Conservation (phyloP, 1,140 invertebrate genomes). For the Leguminivora glycinivorella region DNA sequence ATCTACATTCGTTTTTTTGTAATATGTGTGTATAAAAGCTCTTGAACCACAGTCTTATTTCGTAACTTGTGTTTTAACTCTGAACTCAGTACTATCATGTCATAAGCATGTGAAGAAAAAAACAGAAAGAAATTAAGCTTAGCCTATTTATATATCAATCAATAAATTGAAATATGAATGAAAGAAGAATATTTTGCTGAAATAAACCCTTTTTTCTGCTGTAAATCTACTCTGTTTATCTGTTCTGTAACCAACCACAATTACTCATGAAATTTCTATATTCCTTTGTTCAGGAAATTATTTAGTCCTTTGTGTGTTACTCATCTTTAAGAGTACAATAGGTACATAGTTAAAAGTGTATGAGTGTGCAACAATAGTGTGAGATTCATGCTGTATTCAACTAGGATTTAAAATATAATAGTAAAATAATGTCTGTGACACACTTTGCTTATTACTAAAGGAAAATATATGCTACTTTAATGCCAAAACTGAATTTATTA, state of each 20-base stretch:
- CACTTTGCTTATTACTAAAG: background rate
- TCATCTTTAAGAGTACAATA: background rate
- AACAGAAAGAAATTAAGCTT: no score
- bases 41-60: background rate
- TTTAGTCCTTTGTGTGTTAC: background rate
- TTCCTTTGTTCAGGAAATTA: no score
- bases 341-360: background rate
- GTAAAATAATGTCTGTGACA: background rate
- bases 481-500: no score
- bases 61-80: background rate
- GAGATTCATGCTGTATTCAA: background rate
- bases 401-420: background rate
- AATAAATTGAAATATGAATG: background rate
- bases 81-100: background rate
- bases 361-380: background rate
- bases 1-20: background rate
- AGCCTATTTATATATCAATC: background rate
- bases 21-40: background rate
- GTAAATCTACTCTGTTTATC: background rate
- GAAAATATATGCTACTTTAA: no score
- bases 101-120: background rate
- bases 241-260: background rate
- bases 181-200: background rate
- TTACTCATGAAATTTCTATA: background rate
- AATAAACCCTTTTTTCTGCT: no score